phyloP scores from a whole-genome alignment of 2,113 vertebrate genomes.

The Trogon melanurus region DNA sequence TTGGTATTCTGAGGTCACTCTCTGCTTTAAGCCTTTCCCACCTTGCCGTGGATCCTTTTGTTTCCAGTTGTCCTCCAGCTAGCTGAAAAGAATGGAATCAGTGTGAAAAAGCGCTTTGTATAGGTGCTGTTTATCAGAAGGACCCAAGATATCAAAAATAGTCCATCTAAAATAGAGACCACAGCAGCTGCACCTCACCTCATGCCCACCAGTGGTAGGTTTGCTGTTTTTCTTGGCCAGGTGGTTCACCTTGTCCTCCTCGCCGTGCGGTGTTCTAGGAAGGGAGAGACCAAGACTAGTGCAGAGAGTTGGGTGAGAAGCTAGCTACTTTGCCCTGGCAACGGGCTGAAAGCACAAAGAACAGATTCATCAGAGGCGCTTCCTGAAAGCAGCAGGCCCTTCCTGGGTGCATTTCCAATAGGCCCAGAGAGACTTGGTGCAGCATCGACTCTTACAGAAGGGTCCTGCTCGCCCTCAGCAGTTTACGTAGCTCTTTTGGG shows the following conservation, averaged over 20 bases:
- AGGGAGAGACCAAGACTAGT: background rate
- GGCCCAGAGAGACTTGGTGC: background rate
- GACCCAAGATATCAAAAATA: background rate
- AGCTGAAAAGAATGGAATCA: background rate
- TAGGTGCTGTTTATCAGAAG: background rate
- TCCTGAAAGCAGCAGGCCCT: background rate
- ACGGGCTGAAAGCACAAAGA: background rate
- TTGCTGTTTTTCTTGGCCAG: slow-evolving; percentile 47
- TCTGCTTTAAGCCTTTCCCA: slow-evolving; percentile 78
- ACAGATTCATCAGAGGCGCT: background rate
- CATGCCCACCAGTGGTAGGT: background rate
- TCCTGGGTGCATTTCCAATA: background rate
- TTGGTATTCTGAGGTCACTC: slow-evolving; percentile 75
- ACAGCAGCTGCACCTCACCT: background rate
- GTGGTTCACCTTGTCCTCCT: slow-evolving; percentile 60
- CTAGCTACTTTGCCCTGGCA: background rate
- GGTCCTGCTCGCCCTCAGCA: background rate
- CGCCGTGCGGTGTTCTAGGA: slow-evolving; percentile 48
- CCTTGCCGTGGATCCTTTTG: slow-evolving; percentile 74
- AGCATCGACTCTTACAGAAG: background rate
- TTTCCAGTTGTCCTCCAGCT: slow-evolving; percentile 75
- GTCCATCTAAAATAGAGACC: background rate
- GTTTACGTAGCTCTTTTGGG: background rate
- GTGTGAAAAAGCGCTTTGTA: background rate
- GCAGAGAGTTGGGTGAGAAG: background rate